Evolutionary conservation across 2,113 vertebrate species (phyloP), one percentile per base, ranked within the genome.

Genomic region (Gorsachius goisagi): DNA sequence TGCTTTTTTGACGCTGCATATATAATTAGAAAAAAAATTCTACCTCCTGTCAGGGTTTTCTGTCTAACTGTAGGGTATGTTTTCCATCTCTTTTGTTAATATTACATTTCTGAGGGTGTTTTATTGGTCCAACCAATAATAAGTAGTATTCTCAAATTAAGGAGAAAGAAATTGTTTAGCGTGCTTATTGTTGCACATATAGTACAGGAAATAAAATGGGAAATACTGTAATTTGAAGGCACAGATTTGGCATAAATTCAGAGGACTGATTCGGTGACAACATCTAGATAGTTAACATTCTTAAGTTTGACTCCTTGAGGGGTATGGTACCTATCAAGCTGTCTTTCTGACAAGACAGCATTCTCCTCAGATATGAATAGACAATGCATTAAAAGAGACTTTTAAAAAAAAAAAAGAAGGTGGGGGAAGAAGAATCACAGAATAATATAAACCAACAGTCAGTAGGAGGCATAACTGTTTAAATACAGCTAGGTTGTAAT

Each of bases 11-110:
- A 94, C 93, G 2, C 91, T 96, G 97, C 91, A 97, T 97, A 84
- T 97, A 85, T 97, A 97, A 97, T 96, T 93, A 95, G 86, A 76
- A 96, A 88, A 96, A 96, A 92, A 83, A 13, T 90, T 85, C 58
- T 96, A 90, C 68, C 91, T 97, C 92, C 95, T 97, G 95, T 96
- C 91, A 95, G 74, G 72, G 41, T 73, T 96, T 97, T 95, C 91
- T 93, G 58, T 96, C 89, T 96, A 80, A 93, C 68, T 87, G n/a
- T 76, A 92, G 52, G 62, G 33, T 85, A 86, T 71, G 23, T 75
- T 94, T 96, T 84, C 72, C 33, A 88, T 79, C 41, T 96, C 76
- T 90, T 96, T 92, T 89, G 71, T 93, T 92, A 90, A 89, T 85
- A 82, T 76, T 92, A 66, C 35, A 69, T 95, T 94, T 95, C 64